Evolutionary conservation across 1,140 invertebrate genomes (phyloP), one percentile per base, ranked within the genome.

Genomic region (Ectropis grisescens): DNA sequence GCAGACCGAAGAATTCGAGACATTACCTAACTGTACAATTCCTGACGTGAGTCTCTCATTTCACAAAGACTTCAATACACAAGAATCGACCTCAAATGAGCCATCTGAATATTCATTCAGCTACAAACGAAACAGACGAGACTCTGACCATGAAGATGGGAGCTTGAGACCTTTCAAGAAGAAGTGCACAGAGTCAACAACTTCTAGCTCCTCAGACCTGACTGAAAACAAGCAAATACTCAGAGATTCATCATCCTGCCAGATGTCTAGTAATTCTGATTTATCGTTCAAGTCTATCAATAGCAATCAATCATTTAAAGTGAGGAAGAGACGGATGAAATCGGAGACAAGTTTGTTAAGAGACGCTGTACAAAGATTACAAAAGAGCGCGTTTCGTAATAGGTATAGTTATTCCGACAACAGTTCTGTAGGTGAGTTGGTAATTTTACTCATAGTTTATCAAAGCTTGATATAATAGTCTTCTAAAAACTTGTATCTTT

Each of bases 231-330:
- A 59, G 5, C 8, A 19, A 4, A 19, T 3, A 27, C 2, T 13
- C 6, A 13, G 27, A n/a, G 25, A 33, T 24, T 41, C 16, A 30
- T 59, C 60, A 2, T 54, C 57, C 2, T 61, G 34, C 34, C 39
- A 32, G 19, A 23, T 68, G n/a, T 68, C 56, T n/a, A 68, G 61
- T 13, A 61, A 52, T 28, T 80, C 75, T 10, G 75, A 80, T 8
- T 37, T 39, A 12, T 80, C 75, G 1, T 80, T 80, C 41, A 76
- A 78, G 40, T 80, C 75, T 13, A 50, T 69, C 10, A 69, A 61
- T 30, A 75, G 64, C 25, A 76, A 66, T 34, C 56, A 59, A 37
- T 74, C 70, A 0, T 75, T 54, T 34, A 80, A 74, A 51, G 58
- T 64, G 11, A 51, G 65, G 11, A 78, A 75, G 38, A 68, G 68